Base-by-base conservation (phyloP, 2,888 invertebrate species). In the Meiosimyza platycephala region DNA sequence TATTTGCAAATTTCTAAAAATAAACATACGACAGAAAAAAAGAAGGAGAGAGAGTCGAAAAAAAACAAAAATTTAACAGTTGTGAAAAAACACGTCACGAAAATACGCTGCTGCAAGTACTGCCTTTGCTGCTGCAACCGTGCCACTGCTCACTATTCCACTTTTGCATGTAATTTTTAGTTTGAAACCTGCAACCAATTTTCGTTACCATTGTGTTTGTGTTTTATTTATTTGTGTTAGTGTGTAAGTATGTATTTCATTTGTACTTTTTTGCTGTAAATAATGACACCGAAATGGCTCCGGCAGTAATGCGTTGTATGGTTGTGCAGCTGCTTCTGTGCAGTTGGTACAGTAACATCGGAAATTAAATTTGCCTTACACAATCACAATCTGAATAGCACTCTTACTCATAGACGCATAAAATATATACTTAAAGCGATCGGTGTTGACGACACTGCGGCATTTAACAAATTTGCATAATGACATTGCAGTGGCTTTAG, bases 401-500 rank as follows among this genome's bases (percentile, higher is more conserved):
- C 40, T 9, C 9, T 7, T 40, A 9, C 9, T 1, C 9, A 40
- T 40, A 40, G 40, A 40, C 9, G 40, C 40, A 40, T 40, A 40
- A 40, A 40, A 9, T 9, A 40, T 40, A 9, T 40, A 7, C 40
- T 7, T 40, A 9, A 7, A 57, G 22, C 22, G 18, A 57, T 15
- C 28, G 28, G 28, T 57, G 57, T 57, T 28, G 22, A 57, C 57
- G 28, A 57, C 28, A 57, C 13, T 18, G 57, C 13, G 13, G 7
- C 12, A 12, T 6, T 28, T 28, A 2, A 22, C 57, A 57, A 57
- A 57, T 57, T 18, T 57, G 57, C 57, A 57, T 57, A 57, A 57
- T 28, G 57, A 57, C 57, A 15, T 57, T 57, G 28, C 57, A 57
- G 57, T 28, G 57, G 57, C 28, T 57, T 57, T 28, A 13, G 57